phyloP scores from a whole-genome alignment of 2,888 invertebrate genomes.

The Temnothorax unifasciatus region DNA sequence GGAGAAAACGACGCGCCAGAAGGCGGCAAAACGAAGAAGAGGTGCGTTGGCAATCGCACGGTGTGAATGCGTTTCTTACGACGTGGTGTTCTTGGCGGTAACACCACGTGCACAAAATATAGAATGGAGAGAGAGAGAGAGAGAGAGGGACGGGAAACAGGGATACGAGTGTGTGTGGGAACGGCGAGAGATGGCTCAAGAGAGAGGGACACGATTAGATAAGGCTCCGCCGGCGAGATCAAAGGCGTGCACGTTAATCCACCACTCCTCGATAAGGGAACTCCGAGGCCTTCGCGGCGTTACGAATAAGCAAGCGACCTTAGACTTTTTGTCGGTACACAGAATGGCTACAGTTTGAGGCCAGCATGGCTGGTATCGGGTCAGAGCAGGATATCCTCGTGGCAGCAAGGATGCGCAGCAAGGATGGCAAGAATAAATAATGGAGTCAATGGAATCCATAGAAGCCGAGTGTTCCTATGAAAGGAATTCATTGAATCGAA shows the following conservation, averaged over 20 bases:
- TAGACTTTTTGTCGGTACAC: slow-evolving; percentile 72
- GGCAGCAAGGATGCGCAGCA: slow-evolving; percentile 20
- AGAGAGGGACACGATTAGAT: slow-evolving; percentile 84
- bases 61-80: slow-evolving; percentile 69
- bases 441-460: neutral
- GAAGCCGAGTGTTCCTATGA: neutral
- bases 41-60: slow-evolving; percentile 53
- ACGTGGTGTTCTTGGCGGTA: slow-evolving; percentile 67
- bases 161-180: slow-evolving; percentile 65
- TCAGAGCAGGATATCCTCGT: slow-evolving; percentile 39
- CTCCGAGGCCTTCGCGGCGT: slow-evolving; percentile 81
- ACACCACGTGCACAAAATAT: slow-evolving; percentile 63
- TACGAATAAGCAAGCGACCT: slow-evolving; percentile 78
- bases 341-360: slow-evolving; percentile 57
- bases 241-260: slow-evolving; percentile 86
- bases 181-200: slow-evolving; percentile 46
- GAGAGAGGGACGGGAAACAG: slow-evolving; percentile 53
- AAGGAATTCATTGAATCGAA: neutral
- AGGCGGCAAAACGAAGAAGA: slow-evolving; percentile 45
- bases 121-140: slow-evolving; percentile 61
- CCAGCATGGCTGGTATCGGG: slow-evolving; percentile 69
- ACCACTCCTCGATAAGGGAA: slow-evolving; percentile 85
- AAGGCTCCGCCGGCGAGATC: slow-evolving; percentile 84
- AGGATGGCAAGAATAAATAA: slow-evolving; percentile 11
- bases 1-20: slow-evolving; percentile 2